Evolutionary conservation across 2,797 vertebrate genomes (phyloP).

Genomic region (Coilia nasus): DNA sequence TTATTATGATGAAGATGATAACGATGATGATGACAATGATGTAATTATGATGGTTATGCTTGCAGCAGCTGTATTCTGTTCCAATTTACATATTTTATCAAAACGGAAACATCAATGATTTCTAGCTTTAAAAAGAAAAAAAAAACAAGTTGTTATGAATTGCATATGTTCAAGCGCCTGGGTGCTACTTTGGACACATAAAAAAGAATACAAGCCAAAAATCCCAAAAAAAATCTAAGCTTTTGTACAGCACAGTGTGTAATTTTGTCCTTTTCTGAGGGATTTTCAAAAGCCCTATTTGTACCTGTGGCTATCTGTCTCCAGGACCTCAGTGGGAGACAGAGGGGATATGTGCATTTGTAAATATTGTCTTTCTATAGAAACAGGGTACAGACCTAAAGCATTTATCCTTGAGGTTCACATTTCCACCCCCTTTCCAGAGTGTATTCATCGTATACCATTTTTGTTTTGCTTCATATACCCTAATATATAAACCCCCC

Average conservation of each 20-base stretch:
- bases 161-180: slow-evolving; percentile 61
- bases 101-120: slow-evolving; percentile 53
- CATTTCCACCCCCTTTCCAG: slow-evolving; percentile 38
- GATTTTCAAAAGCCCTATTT: slow-evolving; percentile 64
- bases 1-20: slow-evolving; percentile 47
- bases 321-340: slow-evolving; percentile 47
- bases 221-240: slow-evolving; percentile 40
- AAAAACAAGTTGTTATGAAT: slow-evolving; percentile 43
- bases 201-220: slow-evolving; percentile 51
- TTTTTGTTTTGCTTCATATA: slow-evolving; percentile 41
- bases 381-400: slow-evolving; percentile 62
- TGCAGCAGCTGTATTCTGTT: slow-evolving; percentile 55
- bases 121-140: slow-evolving; percentile 57
- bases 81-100: slow-evolving; percentile 61
- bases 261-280: slow-evolving; percentile 65
- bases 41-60: slow-evolving; percentile 54
- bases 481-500: slow-evolving; percentile 31
- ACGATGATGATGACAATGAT: slow-evolving; percentile 43
- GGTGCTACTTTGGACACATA: slow-evolving; percentile 62
- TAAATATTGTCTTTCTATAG: slow-evolving; percentile 63
- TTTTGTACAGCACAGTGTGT: slow-evolving; percentile 63
- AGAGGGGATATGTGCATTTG: slow-evolving; percentile 51
- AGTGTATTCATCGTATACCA: slow-evolving; percentile 36
- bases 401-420: slow-evolving; percentile 45
- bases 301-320: slow-evolving; percentile 54